Percentiles rank a stretch among this genome's conserved stretches.
Conservation (phyloP, 2,797 vertebrate genomes). For the Pangasius sanitwongsei region DNA sequence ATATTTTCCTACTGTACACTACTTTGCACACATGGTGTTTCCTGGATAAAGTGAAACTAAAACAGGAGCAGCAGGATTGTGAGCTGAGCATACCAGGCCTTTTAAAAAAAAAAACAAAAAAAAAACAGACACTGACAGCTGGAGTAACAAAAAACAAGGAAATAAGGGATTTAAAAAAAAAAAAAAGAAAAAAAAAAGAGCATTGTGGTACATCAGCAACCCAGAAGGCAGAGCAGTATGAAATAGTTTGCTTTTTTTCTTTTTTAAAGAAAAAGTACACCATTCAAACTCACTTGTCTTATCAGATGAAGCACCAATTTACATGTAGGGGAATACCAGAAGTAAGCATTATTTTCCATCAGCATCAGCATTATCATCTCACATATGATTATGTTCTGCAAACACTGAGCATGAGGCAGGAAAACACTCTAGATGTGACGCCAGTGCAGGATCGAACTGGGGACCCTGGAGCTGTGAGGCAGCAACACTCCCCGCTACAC, state of each 20-base stretch:
- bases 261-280: constrained; percentile 19
- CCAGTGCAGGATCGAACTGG: too few relatives aligned
- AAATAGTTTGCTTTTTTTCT: not conserved
- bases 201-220: not conserved
- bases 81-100: not conserved
- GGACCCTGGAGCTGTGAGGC: not conserved
- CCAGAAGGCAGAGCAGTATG: constrained; percentile 3
- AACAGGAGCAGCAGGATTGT: constrained; percentile 7
- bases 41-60: constrained; percentile 16
- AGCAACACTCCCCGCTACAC: not conserved
- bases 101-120: not conserved
- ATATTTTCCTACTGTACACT: not conserved
- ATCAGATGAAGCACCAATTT: constrained; percentile 2
- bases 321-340: constrained; percentile 27
- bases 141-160: not conserved
- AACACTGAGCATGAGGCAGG: not conserved
- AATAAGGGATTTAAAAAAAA: not conserved
- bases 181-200: too few relatives aligned
- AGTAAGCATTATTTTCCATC: constrained; percentile 32
- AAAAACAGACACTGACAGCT: not conserved
- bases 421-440: not conserved
- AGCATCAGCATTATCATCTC: not conserved
- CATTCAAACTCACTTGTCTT: constrained; percentile 13
- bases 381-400: not conserved
- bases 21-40: not conserved